Evolutionary conservation across 2,113 vertebrate species (phyloP).

Genomic region (Catharus bicknelli): DNA sequence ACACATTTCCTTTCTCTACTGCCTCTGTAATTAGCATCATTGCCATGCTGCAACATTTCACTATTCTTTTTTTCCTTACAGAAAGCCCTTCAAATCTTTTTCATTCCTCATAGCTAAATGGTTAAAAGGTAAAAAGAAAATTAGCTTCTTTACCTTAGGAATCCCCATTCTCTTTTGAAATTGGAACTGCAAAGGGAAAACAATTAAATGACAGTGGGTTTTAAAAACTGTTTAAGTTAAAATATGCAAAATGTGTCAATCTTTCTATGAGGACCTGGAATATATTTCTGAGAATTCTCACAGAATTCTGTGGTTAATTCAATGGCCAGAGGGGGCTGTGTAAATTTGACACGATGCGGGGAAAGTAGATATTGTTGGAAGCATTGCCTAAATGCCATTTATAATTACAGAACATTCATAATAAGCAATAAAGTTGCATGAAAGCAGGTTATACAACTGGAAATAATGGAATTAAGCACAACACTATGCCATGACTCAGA

Average conservation of each 20-base stretch:
- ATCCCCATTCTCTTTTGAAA: background rate
- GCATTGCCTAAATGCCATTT: background rate
- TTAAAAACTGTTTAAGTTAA: background rate
- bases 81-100: background rate
- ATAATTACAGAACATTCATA: background rate
- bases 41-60: background rate
- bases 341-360: background rate
- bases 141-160: background rate
- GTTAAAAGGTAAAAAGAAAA: background rate
- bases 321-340: fast-evolving
- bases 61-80: background rate
- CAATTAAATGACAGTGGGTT: background rate
- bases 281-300: background rate
- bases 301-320: background rate
- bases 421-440: background rate
- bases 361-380: background rate
- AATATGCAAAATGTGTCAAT: background rate
- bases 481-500: background rate
- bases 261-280: background rate
- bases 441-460: background rate
- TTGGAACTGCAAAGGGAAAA: background rate
- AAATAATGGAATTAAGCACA: background rate
- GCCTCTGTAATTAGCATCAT: background rate
- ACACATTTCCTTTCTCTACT: background rate
- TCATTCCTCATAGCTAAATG: background rate